These are phyloP conservation scores for Drosophila kanekoi DNA, from an alignment of 2,888 invertebrate species.

Conservation along the genomic window DNA sequence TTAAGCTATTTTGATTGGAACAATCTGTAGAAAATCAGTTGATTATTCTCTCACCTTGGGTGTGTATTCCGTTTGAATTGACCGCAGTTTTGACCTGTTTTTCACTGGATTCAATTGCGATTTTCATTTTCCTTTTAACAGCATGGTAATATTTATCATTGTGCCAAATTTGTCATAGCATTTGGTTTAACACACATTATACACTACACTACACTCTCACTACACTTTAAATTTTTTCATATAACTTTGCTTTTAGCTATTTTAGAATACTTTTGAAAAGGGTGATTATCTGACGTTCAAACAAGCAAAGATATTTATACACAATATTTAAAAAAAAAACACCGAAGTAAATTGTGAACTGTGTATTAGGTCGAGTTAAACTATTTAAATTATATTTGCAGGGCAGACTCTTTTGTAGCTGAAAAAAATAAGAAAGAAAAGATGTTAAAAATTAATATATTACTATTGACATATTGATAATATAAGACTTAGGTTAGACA, in stretches of 20 bases:
- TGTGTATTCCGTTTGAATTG: constrained; percentile 31
- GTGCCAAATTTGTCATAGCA: constrained; percentile 3
- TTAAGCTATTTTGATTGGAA: constrained; percentile 2
- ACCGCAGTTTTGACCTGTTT: constrained; percentile 3
- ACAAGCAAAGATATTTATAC: constrained; percentile 17
- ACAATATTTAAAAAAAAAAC: constrained; percentile 48
- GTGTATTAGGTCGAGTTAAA: constrained; percentile 10
- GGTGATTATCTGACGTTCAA: constrained; percentile 19
- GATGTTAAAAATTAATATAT: constrained; percentile 1
- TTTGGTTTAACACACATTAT: constrained; percentile 2
- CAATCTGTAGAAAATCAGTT: neutral
- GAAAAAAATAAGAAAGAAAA: constrained; percentile 48
- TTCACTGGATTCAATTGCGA: constrained; percentile 11
- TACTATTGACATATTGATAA: neutral
- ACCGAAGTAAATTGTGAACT: constrained; percentile 25
- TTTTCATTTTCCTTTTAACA: constrained; percentile 16
- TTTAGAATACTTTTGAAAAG: constrained; percentile 6
- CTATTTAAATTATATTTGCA: constrained; percentile 17
- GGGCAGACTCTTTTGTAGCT: constrained; percentile 25
- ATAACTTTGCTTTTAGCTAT: constrained; percentile 11
- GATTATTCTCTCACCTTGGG: constrained; percentile 50
- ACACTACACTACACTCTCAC: constrained; percentile 20
- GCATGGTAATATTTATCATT: constrained; percentile 12
- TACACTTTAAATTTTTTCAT: constrained; percentile 7
- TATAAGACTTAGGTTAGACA: neutral